Evolutionary conservation across 2,797 vertebrate genomes (phyloP).

Genomic region (Pampus argenteus): DNA sequence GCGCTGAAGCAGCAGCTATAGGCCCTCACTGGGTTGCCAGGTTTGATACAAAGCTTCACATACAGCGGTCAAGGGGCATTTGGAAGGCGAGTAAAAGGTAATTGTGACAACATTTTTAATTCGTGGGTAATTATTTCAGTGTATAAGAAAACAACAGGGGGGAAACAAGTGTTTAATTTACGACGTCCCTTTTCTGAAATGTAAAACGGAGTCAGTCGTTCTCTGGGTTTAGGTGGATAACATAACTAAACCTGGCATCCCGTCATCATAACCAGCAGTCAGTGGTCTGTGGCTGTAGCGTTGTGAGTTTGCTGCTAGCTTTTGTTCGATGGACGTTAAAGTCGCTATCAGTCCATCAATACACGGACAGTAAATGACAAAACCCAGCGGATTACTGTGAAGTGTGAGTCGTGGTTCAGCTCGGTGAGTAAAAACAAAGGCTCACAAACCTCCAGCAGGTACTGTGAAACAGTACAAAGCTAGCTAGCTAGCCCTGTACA

Average conservation of each 20-base stretch:
- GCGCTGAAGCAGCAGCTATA: neutral
- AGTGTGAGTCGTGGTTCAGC: neutral
- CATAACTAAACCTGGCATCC: constrained; percentile 50
- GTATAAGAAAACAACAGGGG: accelerated
- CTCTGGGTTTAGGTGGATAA: neutral
- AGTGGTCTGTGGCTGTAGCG: constrained; percentile 67
- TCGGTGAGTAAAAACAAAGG: constrained; percentile 61
- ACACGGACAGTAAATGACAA: constrained; percentile 7
- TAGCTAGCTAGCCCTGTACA: constrained; percentile 68
- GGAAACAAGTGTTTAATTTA: accelerated
- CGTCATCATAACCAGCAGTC: constrained; percentile 55
- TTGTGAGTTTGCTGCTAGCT: constrained; percentile 63
- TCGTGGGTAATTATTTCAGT: accelerated
- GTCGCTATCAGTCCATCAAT: neutral
- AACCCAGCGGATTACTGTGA: neutral
- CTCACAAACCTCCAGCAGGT: neutral
- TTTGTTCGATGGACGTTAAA: constrained; percentile 60
- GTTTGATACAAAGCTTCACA: constrained; percentile 4
- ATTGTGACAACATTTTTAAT: accelerated
- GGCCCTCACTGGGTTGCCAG: constrained; percentile 71
- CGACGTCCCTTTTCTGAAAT: neutral
- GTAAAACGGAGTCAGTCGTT: neutral
- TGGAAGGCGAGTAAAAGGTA: accelerated
- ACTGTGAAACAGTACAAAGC: constrained; percentile 35
- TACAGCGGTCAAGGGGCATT: neutral